Evolutionary conservation across 1,140 invertebrate genomes (phyloP), one percentile per base, ranked within the genome.

Genomic region (Schmidtea mediterranea): DNA sequence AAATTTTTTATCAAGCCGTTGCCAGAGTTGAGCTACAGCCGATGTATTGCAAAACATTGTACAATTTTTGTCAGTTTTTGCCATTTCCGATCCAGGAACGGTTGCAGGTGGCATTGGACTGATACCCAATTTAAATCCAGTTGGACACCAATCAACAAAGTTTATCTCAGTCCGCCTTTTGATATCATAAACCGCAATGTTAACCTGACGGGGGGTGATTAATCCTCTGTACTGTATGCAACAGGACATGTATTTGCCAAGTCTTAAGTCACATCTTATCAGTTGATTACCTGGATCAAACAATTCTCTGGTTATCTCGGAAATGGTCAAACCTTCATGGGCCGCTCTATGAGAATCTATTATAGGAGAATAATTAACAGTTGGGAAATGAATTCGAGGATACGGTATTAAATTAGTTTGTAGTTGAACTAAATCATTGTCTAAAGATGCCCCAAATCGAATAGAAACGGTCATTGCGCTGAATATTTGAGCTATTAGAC

Each of bases 41-140:
- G 80, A 82, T 0, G 80, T 82, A 59, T 82, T 83, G 38, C 73
- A 78, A 60, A 83, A 64, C 79, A 59, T 78, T 74, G 78, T 56
- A n/a, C 71, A 67, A 18, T 69, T 69, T 48, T 69, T 56, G 22
- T 55, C 59, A 16, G 62, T 54, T 38, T 61, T 59, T 9, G 58
- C 58, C 39, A 60, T 49, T 46, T 60, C 58, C 2, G 58, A 55
- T 22, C 60, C 58, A 24, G 59, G 60, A 15, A 61, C 54, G 23
- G 55, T 52, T 16, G 55, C 53, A 22, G 59, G 58, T 18, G 59
- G 55, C 43, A 63, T 61, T 43, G 56, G 61, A 50, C 63, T 61
- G 1, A 51, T 48, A 1, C 50, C 50, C 12, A 68, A 63, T 55
- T 78, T 79, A 71, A 79, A 80, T 53, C 52, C 52, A 37, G 52